Base-by-base conservation (phyloP, 2,888 invertebrate species). In the Eristalis pertinax region DNA sequence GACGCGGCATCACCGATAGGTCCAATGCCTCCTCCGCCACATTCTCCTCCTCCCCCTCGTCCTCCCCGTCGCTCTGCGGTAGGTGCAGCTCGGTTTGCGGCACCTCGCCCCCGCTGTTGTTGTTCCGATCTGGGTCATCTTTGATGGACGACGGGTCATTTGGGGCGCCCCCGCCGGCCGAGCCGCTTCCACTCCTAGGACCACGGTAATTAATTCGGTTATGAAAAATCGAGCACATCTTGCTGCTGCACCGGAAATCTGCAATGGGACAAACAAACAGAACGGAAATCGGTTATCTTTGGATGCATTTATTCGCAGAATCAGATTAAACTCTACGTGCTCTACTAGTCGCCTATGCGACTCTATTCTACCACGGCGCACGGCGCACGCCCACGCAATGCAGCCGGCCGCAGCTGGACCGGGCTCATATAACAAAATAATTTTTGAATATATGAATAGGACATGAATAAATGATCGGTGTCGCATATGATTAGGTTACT, bases 151-250 rank as follows among this genome's bases (percentile, higher is more conserved):
- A 87, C 4, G 84, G 64, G 10, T 89, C 89, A 76, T 81, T 89
- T 63, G 89, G 89, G 2, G 89, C 76, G 58, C 62, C 35, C 38
- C 84, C 81, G 29, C 68, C 68, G 15, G 68, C 89, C 35, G 74
- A 65, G 58, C 81, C 84, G 70, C 73, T 84, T 24, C 89, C 89
- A 81, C 89, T 90, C 56, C 90, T 90, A 84, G 91, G 91, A 88
- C 92, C 92, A 65, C 92, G 91, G 89, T 92, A 92, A 89, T 92
- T 92, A 83, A 92, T 92, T 84, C 92, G 92, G 89, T 92, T 92
- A 76, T 92, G 92, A 90, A 92, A 92, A 90, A 92, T 92, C 86
- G 92, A 92, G 90, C 92, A 92, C 92, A 92, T 92, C 84, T 88
- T 86, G 32, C 74, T 68, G 74, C 67, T 80, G 56, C 79, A 32